Percentiles rank a stretch among this genome's conserved stretches.
These are phyloP conservation scores for Boleophthalmus pectinirostris DNA, from an alignment of 2,113 vertebrate genomes.

Conservation along the genomic window DNA sequence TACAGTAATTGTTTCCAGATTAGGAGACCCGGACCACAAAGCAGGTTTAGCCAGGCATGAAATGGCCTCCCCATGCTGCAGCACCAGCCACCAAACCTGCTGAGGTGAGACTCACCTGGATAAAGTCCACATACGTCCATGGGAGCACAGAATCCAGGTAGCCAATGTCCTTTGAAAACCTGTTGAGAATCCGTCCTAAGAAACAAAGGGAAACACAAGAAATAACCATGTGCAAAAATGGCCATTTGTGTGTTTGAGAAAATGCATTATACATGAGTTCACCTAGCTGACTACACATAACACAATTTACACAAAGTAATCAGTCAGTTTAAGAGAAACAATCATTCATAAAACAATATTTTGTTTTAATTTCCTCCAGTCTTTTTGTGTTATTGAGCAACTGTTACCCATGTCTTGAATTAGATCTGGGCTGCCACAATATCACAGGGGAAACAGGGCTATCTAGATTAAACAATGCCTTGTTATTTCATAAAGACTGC, in stretches of 20 bases:
- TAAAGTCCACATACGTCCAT: constrained; percentile 88
- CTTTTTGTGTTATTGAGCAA: constrained; percentile 77
- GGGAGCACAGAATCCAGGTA: constrained; percentile 92
- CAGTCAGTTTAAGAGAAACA: constrained; percentile 2
- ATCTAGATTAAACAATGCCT: constrained; percentile 89
- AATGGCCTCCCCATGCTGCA: constrained; percentile 77
- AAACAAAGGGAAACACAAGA: constrained; percentile 42
- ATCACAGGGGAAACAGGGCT: constrained; percentile 83
- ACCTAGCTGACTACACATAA: neutral
- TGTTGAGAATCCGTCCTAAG: constrained; percentile 90
- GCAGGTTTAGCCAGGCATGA: constrained; percentile 80
- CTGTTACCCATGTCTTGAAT: constrained; percentile 77
- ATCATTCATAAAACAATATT: constrained; percentile 24
- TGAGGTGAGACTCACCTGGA: constrained; percentile 86
- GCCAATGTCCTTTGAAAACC: constrained; percentile 94
- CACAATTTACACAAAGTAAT: constrained; percentile 11
- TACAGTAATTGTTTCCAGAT: constrained; percentile 83
- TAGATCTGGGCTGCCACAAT: constrained; percentile 78
- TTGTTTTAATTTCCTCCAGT: constrained; percentile 28
- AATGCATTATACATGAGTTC: neutral
- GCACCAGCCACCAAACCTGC: constrained; percentile 58
- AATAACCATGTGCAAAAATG: constrained; percentile 9
- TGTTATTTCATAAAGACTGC: constrained; percentile 82
- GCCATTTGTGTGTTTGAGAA: neutral
- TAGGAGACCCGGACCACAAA: constrained; percentile 77